Evolutionary conservation across 1,140 invertebrate species (phyloP).

Genomic region (Trichonephila inaurata): DNA sequence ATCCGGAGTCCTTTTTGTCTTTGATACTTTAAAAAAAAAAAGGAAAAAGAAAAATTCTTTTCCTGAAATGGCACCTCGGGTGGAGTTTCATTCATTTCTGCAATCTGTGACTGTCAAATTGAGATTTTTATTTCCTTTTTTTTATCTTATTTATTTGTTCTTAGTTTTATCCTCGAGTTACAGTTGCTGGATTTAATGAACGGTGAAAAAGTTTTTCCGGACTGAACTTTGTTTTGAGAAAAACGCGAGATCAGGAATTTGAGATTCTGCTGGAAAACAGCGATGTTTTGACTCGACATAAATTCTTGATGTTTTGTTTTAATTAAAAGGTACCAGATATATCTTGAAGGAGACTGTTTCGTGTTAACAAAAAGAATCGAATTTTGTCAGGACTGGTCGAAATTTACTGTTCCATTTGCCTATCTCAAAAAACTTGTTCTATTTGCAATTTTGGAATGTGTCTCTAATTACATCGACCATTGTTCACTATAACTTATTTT

Average conservation of each 20-base stretch:
- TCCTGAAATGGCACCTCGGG: background rate
- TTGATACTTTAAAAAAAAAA: background rate
- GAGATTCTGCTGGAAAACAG: background rate
- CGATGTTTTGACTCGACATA: background rate
- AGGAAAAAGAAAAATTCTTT: no score
- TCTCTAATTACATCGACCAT: no score
- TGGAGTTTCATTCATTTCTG: slow-evolving; percentile 23
- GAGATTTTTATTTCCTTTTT: background rate
- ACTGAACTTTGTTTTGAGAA: background rate
- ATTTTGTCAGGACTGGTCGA: no score
- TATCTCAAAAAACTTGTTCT: no score
- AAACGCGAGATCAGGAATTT: background rate
- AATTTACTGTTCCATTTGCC: no score
- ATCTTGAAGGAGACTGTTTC: no score
- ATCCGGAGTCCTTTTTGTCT: slow-evolving; percentile 5
- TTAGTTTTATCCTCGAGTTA: background rate
- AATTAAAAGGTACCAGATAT: background rate
- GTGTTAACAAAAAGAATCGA: no score
- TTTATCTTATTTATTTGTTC: no score
- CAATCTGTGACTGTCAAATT: slow-evolving; percentile 14
- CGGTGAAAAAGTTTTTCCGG: slow-evolving; percentile 9
- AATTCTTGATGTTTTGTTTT: background rate
- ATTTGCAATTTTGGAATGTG: no score
- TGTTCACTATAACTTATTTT: no score
- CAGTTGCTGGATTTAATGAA: slow-evolving; percentile 20